Conservation (phyloP, 2,797 vertebrate genomes). For the Melanotaenia pygmaea region DNA sequence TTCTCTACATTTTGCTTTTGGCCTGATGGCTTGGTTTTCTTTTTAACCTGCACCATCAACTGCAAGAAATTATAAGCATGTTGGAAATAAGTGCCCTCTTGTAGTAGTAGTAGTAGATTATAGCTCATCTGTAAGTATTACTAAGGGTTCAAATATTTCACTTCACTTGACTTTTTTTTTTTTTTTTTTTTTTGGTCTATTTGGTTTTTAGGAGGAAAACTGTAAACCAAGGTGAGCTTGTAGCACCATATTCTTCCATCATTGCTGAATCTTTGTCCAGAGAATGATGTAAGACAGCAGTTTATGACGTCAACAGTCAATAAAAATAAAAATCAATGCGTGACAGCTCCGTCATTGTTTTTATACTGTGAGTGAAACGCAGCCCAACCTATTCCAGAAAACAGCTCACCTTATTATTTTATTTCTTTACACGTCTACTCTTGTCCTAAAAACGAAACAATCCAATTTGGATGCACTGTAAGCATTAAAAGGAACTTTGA, state of each 20-base stretch:
- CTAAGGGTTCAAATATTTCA: no score
- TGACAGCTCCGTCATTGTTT: slow-evolving; percentile 19
- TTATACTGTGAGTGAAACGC: neutral
- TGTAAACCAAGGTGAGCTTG: neutral
- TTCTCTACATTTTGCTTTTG: no score
- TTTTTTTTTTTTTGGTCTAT: no score
- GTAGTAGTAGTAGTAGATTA: no score
- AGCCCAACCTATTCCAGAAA: neutral
- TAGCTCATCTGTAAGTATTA: no score
- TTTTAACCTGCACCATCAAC: no score
- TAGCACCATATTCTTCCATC: neutral
- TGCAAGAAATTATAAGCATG: no score
- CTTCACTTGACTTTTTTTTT: no score
- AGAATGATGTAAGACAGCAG: neutral
- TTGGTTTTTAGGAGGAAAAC: no score
- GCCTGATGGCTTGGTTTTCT: no score
- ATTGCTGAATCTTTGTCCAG: neutral
- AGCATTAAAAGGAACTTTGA: neutral
- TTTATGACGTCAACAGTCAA: neutral
- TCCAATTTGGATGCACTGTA: neutral
- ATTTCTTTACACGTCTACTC: slow-evolving; percentile 9
- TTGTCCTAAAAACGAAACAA: slow-evolving; percentile 1
- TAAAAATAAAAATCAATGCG: neutral
- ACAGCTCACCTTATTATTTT: neutral
- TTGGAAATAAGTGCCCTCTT: no score